Conservation (phyloP, 2,888 invertebrate species). For the Ennomos erosarius region DNA sequence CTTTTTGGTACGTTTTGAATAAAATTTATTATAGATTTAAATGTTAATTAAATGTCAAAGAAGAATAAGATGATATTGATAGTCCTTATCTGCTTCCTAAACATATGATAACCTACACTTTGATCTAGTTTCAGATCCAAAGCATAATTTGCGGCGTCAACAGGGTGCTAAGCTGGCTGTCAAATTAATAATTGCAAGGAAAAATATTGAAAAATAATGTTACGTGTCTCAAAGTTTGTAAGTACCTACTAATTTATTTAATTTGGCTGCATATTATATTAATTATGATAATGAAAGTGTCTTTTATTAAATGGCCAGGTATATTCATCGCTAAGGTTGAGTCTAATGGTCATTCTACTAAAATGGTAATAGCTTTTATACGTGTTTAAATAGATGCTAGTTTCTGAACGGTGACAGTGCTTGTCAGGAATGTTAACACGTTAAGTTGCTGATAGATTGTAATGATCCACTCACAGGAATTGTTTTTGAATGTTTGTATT, state of each 20-base stretch:
- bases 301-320: slow-evolving; percentile 12
- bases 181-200: slow-evolving; percentile 37
- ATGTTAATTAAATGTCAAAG: slow-evolving; percentile 78
- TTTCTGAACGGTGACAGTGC: slow-evolving; percentile 33
- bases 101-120: slow-evolving; percentile 32
- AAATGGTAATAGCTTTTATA: slow-evolving; percentile 25
- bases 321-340: slow-evolving; percentile 10
- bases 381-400: slow-evolving; percentile 17
- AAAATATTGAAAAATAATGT: slow-evolving; percentile 48
- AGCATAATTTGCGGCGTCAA: slow-evolving; percentile 66
- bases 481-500: slow-evolving; percentile 13
- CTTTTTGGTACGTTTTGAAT: slow-evolving; percentile 73
- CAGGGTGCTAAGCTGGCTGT: slow-evolving; percentile 50
- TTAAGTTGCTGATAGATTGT: slow-evolving; percentile 15
- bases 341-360: slow-evolving; percentile 14
- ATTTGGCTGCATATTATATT: slow-evolving; percentile 15
- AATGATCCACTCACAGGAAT: slow-evolving; percentile 12
- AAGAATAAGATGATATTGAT: slow-evolving; percentile 66
- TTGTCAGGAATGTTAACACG: slow-evolving; percentile 35
- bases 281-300: slow-evolving; percentile 25
- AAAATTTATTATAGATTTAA: slow-evolving; percentile 76
- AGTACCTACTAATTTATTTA: slow-evolving; percentile 56
- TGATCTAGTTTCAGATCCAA: slow-evolving; percentile 76
- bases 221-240: slow-evolving; percentile 55
- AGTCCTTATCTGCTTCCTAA: slow-evolving; percentile 62